A percentile compares a stretch with the other conserved stretches of the same genome.
Conservation (phyloP, 2,113 vertebrate species). For the Theristicus caerulescens region DNA sequence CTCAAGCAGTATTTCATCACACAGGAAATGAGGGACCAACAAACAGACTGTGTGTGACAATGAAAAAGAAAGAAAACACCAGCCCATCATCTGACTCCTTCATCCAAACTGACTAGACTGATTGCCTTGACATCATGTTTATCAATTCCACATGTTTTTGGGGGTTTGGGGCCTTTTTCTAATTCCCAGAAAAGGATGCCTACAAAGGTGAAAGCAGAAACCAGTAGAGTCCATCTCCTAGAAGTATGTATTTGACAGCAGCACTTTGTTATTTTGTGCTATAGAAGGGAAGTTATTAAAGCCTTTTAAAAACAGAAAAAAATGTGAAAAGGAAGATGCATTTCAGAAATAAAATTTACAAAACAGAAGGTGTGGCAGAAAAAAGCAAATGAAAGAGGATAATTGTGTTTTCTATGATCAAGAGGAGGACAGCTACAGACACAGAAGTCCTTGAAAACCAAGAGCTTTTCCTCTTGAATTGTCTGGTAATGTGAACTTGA, state of each 20-base stretch:
- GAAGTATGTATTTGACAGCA: background rate
- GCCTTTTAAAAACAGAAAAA: background rate
- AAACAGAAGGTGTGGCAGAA: background rate
- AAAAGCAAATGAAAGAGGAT: background rate
- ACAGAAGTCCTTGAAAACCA: background rate
- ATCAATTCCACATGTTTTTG: constrained; percentile 8
- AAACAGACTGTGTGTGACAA: background rate
- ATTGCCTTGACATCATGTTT: constrained; percentile 4
- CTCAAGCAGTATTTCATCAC: background rate
- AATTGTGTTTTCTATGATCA: background rate
- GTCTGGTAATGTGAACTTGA: background rate
- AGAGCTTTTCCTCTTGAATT: background rate
- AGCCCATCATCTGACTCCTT: background rate
- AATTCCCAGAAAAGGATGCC: constrained; percentile 7
- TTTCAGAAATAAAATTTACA: background rate
- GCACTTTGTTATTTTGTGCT: background rate
- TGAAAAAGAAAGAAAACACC: background rate
- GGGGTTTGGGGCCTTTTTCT: background rate
- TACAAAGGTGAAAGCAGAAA: constrained; percentile 35
- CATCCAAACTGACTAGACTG: background rate
- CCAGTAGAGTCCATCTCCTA: background rate
- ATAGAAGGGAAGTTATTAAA: background rate
- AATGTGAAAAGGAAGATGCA: background rate
- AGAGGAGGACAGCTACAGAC: background rate
- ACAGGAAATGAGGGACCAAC: background rate